Base-by-base conservation (phyloP, 2,888 invertebrate species). In the Platycheirus rosarum region DNA sequence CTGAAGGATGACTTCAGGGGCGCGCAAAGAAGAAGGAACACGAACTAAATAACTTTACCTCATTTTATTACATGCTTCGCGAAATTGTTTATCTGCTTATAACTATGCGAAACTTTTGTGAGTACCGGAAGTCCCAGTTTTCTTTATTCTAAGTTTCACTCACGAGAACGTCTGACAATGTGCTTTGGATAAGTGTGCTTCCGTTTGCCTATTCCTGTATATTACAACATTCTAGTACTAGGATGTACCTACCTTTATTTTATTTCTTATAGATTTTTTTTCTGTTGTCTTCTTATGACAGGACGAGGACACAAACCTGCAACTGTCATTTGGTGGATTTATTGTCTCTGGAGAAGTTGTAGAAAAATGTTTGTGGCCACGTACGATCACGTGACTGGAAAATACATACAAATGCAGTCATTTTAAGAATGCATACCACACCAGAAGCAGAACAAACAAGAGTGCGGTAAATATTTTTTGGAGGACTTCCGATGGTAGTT, bases 31-130 rank as follows among this genome's bases (percentile, higher is more conserved):
- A 26, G 26, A 42, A 48, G 16, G 11, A 57, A 8, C 16, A 68
- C 68, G 66, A 71, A 71, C 55, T 82, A 68, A 73, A 77, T 82
- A 82, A 82, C 71, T 71, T 77, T 71, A 57, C 71, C 68, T 70
- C 62, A 57, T 77, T 82, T 82, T 73, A 77, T 82, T 82, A 73
- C 68, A 69, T 76, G 70, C 57, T 71, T 71, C 37, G 66, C 62
- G 66, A 77, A 82, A 79, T 82, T 82, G 82, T 82, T 82, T 82
- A 82, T 82, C 82, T 76, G 70, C 32, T 70, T 75, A 66, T 66
- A 78, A 71, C 66, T 68, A 71, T 71, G 60, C 44, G 75, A 57
- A 65, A 75, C 65, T 65, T 62, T 40, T 23, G 46, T 40, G 69
- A 62, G 57, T 60, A 48, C 53, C 48, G 69, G 57, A 69, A 69